phyloP scores from a whole-genome alignment of 2,113 vertebrate species.

The Scomber japonicus region DNA sequence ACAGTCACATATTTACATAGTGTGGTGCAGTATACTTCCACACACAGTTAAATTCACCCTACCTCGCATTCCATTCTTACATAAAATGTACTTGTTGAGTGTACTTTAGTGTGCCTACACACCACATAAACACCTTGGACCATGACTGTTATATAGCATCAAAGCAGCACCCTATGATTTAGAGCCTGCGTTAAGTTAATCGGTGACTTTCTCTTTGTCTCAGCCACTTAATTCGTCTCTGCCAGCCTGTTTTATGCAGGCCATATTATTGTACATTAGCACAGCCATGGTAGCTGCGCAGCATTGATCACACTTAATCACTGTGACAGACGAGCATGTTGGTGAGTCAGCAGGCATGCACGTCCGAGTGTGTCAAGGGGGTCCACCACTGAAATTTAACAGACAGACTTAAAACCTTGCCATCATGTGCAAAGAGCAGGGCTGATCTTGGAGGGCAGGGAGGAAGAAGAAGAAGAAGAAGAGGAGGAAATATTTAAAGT shows the following conservation, averaged over 20 bases:
- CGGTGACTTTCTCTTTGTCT: slow-evolving; percentile 46
- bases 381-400: slow-evolving; percentile 55
- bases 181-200: slow-evolving; percentile 28
- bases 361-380: slow-evolving; percentile 40
- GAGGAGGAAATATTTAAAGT: slow-evolving; percentile 23
- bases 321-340: slow-evolving; percentile 60
- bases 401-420: slow-evolving; percentile 55
- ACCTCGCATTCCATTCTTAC: background rate
- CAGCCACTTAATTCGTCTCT: slow-evolving; percentile 7
- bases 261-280: slow-evolving; percentile 30
- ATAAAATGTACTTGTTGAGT: background rate
- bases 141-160: slow-evolving; percentile 22
- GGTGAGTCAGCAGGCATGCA: slow-evolving; percentile 60
- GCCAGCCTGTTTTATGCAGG: slow-evolving; percentile 22
- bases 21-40: background rate
- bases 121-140: slow-evolving; percentile 33
- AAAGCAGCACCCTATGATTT: slow-evolving; percentile 29
- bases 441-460: slow-evolving; percentile 33
- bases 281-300: slow-evolving; percentile 22
- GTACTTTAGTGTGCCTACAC: slow-evolving; percentile 27
- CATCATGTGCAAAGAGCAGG: slow-evolving; percentile 37
- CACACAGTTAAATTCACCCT: background rate
- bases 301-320: slow-evolving; percentile 58
- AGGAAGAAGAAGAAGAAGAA: slow-evolving; percentile 1
- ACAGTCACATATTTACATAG: slow-evolving; percentile 23